Percentiles rank a stretch among this genome's conserved stretches.
phyloP scores from a whole-genome alignment of 2,797 vertebrate species.

The Discoglossus pictus region DNA sequence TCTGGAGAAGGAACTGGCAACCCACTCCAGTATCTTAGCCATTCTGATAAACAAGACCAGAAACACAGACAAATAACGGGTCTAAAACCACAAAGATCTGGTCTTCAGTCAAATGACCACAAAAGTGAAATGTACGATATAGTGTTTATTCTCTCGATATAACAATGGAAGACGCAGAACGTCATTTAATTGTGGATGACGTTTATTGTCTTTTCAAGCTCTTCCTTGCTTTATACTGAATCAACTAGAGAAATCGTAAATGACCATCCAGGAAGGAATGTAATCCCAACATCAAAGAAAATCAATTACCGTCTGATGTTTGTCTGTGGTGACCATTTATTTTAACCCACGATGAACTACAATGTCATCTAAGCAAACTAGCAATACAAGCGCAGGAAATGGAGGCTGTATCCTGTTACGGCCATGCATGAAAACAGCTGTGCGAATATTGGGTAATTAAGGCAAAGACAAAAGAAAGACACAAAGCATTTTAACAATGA shows the following conservation, averaged over 20 bases:
- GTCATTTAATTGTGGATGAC: conserved; percentile 16
- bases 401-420: conserved; percentile 71
- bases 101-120: background rate
- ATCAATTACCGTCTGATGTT: conserved; percentile 53
- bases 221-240: conserved; percentile 57
- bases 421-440: conserved; percentile 62
- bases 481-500: conserved; percentile 38
- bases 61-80: too few species aligned
- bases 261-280: conserved; percentile 56
- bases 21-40: too few species aligned
- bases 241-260: conserved; percentile 54
- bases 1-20: too few species aligned
- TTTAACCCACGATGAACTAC: conserved; percentile 63
- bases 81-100: background rate
- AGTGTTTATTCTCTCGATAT: conserved; percentile 5
- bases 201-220: conserved; percentile 16
- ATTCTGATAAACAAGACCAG: too few species aligned
- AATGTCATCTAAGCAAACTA: conserved; percentile 70
- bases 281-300: conserved; percentile 64
- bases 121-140: background rate
- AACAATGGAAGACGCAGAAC: conserved; percentile 6
- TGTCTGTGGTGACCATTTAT: conserved; percentile 43
- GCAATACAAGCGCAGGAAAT: conserved; percentile 76
- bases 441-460: conserved; percentile 54
- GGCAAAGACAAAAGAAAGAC: conserved; percentile 45